Percentiles rank a stretch among this genome's conserved stretches.
These are phyloP conservation scores for Steinernema feltiae DNA, from an alignment of 1,140 invertebrate species.

Conservation along the genomic window DNA sequence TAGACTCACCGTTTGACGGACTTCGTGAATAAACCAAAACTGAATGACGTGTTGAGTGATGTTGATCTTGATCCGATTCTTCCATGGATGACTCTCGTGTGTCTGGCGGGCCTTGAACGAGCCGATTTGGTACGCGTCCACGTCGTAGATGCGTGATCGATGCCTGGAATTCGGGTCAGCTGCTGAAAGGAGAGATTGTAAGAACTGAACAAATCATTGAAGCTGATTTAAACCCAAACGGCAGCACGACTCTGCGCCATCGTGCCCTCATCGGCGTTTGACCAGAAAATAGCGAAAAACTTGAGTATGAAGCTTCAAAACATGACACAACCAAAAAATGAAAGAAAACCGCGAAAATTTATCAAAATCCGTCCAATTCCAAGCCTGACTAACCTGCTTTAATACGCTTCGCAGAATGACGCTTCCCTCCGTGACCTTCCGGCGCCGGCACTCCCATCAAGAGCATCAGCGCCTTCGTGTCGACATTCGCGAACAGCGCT, in stretches of 20 bases:
- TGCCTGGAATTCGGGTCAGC: background rate
- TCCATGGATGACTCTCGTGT: background rate
- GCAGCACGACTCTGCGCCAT: no score
- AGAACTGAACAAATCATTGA: background rate
- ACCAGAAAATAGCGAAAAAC: no score
- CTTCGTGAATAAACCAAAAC: background rate
- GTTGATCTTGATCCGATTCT: background rate
- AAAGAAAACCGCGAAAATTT: no score
- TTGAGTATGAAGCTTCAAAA: no score
- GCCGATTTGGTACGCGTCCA: background rate
- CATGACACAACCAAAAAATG: no score
- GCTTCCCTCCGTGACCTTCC: background rate
- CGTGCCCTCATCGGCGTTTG: no score
- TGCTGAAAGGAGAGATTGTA: background rate
- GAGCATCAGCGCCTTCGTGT: background rate
- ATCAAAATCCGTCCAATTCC: no score
- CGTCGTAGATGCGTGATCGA: background rate
- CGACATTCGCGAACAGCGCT: background rate
- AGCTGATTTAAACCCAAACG: background rate
- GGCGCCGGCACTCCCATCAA: background rate
- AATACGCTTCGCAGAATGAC: background rate
- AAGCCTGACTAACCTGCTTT: no score
- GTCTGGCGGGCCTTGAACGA: background rate
- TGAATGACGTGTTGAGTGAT: background rate
- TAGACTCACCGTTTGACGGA: background rate